Evolutionary conservation across 2,888 invertebrate genomes (phyloP), one percentile per base, ranked within the genome.

Genomic region (Calliphora vomitoria): DNA sequence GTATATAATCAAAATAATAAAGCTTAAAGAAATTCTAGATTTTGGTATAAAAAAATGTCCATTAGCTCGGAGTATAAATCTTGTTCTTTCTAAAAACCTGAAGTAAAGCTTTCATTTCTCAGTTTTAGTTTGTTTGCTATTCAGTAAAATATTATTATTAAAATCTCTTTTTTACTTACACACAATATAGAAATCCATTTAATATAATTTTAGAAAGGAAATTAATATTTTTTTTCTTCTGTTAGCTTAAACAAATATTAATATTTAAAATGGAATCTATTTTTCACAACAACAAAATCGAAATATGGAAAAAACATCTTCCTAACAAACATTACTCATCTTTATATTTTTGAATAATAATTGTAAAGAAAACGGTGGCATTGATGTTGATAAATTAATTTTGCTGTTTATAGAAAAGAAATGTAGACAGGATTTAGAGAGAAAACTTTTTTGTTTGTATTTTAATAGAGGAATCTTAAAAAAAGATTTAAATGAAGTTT

Each of bases 341-440:
- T 81, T 72, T 60, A 66, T 78, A 13, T 44, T 13, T 4, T 44
- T 44, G 13, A 44, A 44, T 44, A 44, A 64, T 64, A 50, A 44
- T 35, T 53, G 31, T 8, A 79, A 69, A 75, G 47, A 53, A 15
- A 50, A 50, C 53, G 50, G 15, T 82, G 82, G 68, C 82, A 82
- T 75, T 82, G 82, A 82, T 75, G 82, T 82, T 82, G 82, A 82
- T 82, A 60, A 82, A 82, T 82, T 82, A 75, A 75, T 74, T 75
- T 75, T 75, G n/a, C 8, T 69, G 0, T 58, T 69, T n/a, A 35
- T n/a, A 69, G 15, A 60, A 62, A 13, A 60, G 20, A 58, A n/a
- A 44, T 44, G 8, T 15, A 44, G 18, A 20, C 44, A 44, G 44
- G 25, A 44, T 66, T 25, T 20, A 66, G 6, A 31, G 13, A 31